Evolutionary conservation across 2,797 vertebrate species (phyloP).

Genomic region (Graptemys geographica): DNA sequence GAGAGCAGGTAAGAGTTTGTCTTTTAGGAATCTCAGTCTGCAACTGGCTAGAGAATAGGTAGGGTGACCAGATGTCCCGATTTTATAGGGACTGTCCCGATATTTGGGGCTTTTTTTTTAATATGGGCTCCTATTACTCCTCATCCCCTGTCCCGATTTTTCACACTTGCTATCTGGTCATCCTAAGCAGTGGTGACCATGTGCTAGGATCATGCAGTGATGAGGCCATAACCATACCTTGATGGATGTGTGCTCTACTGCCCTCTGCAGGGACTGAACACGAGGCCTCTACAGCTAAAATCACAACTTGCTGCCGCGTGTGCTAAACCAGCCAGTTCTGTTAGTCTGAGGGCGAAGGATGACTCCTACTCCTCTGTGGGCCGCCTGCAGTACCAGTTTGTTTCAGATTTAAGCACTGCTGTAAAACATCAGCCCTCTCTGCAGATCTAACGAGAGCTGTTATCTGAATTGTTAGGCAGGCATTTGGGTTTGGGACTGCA

Average conservation of each 20-base stretch:
- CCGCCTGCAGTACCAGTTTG: not conserved
- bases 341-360: not conserved
- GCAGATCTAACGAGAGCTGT: too few relatives aligned
- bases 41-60: too few relatives aligned
- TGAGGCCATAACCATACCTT: not conserved
- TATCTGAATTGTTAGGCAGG: not conserved
- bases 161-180: too few relatives aligned
- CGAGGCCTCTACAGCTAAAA: not conserved
- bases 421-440: too few relatives aligned
- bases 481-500: too few relatives aligned
- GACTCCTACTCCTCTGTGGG: not conserved
- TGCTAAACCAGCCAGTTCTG: not conserved
- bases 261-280: accelerated
- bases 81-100: too few relatives aligned
- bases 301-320: not conserved
- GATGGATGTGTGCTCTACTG: accelerated
- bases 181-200: not conserved
- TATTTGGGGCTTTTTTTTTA: too few relatives aligned
- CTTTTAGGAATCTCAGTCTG: accelerated
- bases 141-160: too few relatives aligned
- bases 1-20: accelerated
- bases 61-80: too few relatives aligned
- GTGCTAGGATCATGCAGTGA: not conserved
- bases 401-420: not conserved
- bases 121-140: too few relatives aligned